Percentiles rank a stretch among this genome's conserved stretches.
phyloP scores from a whole-genome alignment of 2,797 vertebrate species.

The Halcyon leucocephala region DNA sequence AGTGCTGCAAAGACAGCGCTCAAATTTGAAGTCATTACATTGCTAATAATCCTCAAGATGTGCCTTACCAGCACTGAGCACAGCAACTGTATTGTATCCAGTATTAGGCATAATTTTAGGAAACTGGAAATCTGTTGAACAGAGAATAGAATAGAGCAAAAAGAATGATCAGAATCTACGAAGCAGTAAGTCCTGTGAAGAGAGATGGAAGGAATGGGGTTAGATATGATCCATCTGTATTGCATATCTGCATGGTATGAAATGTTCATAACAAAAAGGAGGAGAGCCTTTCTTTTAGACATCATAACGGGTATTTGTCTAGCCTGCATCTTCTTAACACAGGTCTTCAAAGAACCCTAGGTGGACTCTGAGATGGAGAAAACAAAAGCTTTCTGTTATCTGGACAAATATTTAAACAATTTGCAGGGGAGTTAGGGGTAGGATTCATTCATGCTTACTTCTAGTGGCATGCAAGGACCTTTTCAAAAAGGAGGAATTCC shows the following conservation, averaged over 20 bases:
- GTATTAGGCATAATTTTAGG: constrained; percentile 1
- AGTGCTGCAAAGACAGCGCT: neutral
- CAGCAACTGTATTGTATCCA: neutral
- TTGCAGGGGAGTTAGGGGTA: neutral
- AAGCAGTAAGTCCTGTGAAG: neutral
- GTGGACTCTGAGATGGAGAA: neutral
- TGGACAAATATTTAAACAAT: neutral
- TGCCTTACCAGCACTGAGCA: neutral
- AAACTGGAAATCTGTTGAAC: constrained; percentile 16
- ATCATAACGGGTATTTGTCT: neutral
- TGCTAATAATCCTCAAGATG: constrained; percentile 7
- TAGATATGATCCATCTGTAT: neutral
- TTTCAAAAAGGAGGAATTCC: neutral
- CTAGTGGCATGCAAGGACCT: neutral
- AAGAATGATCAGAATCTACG: neutral
- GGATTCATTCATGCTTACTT: neutral
- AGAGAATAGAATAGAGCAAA: neutral
- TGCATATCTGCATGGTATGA: neutral
- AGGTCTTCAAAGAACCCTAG: neutral
- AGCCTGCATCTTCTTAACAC: neutral
- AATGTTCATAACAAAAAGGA: neutral
- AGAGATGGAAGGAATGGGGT: neutral
- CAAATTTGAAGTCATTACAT: neutral
- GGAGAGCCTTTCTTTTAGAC: no score
- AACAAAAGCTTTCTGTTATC: neutral